Base-by-base conservation (phyloP, 2,797 vertebrate genomes). In the Fratercula arctica region DNA sequence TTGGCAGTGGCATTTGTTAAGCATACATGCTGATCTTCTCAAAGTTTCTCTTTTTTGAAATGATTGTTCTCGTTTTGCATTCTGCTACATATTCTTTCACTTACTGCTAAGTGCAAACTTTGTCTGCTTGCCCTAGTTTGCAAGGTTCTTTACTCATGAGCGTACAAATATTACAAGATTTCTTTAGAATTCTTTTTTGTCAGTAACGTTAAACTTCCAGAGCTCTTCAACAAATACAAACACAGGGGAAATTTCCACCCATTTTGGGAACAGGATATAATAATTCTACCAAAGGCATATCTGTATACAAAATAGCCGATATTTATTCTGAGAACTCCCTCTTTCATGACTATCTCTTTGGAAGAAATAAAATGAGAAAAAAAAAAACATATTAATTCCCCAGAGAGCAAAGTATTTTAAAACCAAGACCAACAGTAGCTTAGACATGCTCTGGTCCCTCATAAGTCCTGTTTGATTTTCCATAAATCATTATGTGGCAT, bases 1-100 rank as follows among this genome's bases (percentile, higher is more conserved):
- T 81, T 54, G 61, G 69, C 21, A 66, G 29, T 33, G 37, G 24
- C 39, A 91, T 85, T 88, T 90, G n/a, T 67, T 88, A 91, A 75
- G 59, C 20, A 76, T 19, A 80, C 11, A 63, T 5, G 2, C 18
- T 81, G 57, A 89, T 53, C 19, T 91, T 93, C 81, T 59, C 9
- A 20, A 66, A 81, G 21, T 46, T 89, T 64, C n/a, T 74, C 17
- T 78, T 64, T 76, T 80, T 60, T 66, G 43, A 81, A 84, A 73
- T 29, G 4, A 72, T 24, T 88, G 50, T 41, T 90, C 63, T 68
- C 0, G 0, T 70, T 82, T 85, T 82, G 28, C 43, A 33, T 60
- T 28, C 54, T 86, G 53, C 29, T 67, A 21, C 1, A 0, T 63
- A 70, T 63, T 76, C 46, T 73, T 82, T 43, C 63, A 61, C 13